Percentiles rank a stretch among this genome's conserved stretches.
Conservation (phyloP, 53 echinoderm and acorn worm genomes). For the Temnopleurus reevesii region DNA sequence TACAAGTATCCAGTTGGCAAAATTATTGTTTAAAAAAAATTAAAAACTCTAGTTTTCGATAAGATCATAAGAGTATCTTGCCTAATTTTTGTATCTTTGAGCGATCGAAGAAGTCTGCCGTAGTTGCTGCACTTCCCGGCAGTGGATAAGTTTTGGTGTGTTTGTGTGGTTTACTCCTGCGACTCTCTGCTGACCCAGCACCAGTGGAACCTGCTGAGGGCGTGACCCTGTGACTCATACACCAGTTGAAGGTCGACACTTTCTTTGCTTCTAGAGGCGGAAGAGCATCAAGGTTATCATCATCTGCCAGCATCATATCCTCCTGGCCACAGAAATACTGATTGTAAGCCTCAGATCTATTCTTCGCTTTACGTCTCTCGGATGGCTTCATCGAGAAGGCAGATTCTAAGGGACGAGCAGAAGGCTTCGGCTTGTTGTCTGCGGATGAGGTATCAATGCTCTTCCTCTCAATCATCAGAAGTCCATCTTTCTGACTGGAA, state of each 20-base stretch:
- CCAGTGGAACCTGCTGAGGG: slow-evolving; percentile 59
- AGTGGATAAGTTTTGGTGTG: slow-evolving; percentile 42
- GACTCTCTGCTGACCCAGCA: slow-evolving; percentile 54
- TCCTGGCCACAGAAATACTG: slow-evolving; percentile 55
- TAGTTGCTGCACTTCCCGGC: slow-evolving; percentile 59
- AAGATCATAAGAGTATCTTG: slow-evolving; percentile 6
- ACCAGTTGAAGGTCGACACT: slow-evolving; percentile 82
- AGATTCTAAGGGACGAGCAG: slow-evolving; percentile 25
- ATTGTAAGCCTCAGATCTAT: slow-evolving; percentile 38
- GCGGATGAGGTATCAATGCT: slow-evolving; percentile 39
- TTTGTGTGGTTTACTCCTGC: slow-evolving; percentile 62
- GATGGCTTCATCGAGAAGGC: slow-evolving; percentile 44
- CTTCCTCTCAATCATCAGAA: slow-evolving; percentile 40
- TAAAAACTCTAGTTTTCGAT: too few relatives aligned
- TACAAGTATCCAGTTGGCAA: too few relatives aligned
- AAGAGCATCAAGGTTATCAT: slow-evolving; percentile 32
- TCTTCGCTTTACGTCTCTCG: slow-evolving; percentile 38
- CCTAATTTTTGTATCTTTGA: slow-evolving; percentile 75
- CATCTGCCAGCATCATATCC: background rate
- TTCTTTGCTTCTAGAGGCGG: slow-evolving; percentile 54
- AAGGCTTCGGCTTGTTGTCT: background rate
- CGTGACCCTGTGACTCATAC: slow-evolving; percentile 73
- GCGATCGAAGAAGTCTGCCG: slow-evolving; percentile 81
- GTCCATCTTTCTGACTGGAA: slow-evolving; percentile 39
- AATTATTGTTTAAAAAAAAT: too few relatives aligned